These are phyloP conservation scores for Xanthostigma xanthostigma DNA, from an alignment of 2,888 invertebrate species.

Conservation along the genomic window DNA sequence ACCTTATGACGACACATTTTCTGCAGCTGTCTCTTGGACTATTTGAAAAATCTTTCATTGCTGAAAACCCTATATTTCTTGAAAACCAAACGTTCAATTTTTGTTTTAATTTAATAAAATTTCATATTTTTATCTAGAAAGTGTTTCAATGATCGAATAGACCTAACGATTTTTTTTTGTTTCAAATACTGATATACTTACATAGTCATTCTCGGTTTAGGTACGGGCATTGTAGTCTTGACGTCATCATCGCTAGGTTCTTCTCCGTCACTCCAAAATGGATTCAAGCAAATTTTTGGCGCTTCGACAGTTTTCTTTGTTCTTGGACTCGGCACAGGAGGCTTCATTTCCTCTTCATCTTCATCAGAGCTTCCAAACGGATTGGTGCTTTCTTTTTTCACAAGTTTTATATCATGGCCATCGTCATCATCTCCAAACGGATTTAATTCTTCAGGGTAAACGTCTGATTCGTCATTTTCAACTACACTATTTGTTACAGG, in stretches of 20 bases:
- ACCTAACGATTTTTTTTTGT: too few relatives aligned
- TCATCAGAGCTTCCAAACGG: constrained; percentile 49
- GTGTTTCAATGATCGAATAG: too few relatives aligned
- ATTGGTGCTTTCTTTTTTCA: constrained; percentile 34
- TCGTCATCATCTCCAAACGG: constrained; percentile 65
- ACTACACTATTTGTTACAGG: constrained; percentile 3
- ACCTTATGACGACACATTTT: too few relatives aligned
- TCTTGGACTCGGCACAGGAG: constrained; percentile 1
- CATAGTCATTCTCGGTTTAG: constrained; percentile 32
- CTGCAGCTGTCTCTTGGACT: too few relatives aligned
- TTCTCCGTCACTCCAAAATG: constrained; percentile 60
- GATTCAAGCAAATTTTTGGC: constrained; percentile 43
- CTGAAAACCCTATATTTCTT: too few relatives aligned
- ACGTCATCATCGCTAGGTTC: constrained; percentile 40
- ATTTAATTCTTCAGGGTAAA: constrained; percentile 68
- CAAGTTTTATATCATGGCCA: constrained; percentile 15
- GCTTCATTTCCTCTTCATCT: constrained; percentile 17
- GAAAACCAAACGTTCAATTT: too few relatives aligned
- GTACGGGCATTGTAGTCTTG: constrained; percentile 24
- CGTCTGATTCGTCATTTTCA: constrained; percentile 9
- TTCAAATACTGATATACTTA: constrained; percentile 17
- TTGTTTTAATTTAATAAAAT: too few relatives aligned
- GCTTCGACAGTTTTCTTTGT: constrained; percentile 15
- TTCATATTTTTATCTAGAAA: too few relatives aligned
- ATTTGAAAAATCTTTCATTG: too few relatives aligned